Evolutionary conservation across 2,888 invertebrate species (phyloP), one percentile per base, ranked within the genome.

Genomic region (Antheraea yamamai): DNA sequence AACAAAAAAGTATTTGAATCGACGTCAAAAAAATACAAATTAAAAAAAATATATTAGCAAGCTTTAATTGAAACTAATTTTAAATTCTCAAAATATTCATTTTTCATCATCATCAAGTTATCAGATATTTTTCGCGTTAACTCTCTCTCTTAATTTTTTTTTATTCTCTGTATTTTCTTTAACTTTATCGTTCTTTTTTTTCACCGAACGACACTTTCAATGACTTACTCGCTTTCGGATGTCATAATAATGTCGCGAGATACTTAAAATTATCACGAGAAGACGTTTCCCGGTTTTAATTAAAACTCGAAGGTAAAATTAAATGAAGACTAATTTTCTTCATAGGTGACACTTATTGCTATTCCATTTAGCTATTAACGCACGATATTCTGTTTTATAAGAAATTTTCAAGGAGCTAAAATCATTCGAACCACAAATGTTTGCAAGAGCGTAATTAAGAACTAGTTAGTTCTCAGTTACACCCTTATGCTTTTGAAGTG

Each of bases 261-360:
- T 75, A 74, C 77, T 76, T 76, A 75, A 76, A 77, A 77, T 77
- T 77, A 77, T 75, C 71, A 74, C 64, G 74, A 58, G 76, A 39
- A 55, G 61, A 74, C 74, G 75, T 72, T 74, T 73, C 52, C 75
- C 52, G 73, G 72, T 76, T 76, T 76, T 75, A 76, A 75, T 76
- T 75, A 76, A 76, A 76, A 76, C 75, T 75, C 61, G 72, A 72
- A 70, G 55, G 70, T 75, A 75, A 71, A 73, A 75, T 55, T 72
- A 72, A 74, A 76, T 74, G 74, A 75, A 76, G 75, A 75, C 76
- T 75, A 73, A 76, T 75, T 76, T 66, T 55, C 39, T 66, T 76
- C 71, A n/a, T 55, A 16, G 71, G 72, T 51, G 66, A 73, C 70
- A 75, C 73, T 72, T 75, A 75, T 55, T 26, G 30, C 64, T 73